phyloP scores from a whole-genome alignment of 2,113 vertebrate species.

The Corydoras maculifer region DNA sequence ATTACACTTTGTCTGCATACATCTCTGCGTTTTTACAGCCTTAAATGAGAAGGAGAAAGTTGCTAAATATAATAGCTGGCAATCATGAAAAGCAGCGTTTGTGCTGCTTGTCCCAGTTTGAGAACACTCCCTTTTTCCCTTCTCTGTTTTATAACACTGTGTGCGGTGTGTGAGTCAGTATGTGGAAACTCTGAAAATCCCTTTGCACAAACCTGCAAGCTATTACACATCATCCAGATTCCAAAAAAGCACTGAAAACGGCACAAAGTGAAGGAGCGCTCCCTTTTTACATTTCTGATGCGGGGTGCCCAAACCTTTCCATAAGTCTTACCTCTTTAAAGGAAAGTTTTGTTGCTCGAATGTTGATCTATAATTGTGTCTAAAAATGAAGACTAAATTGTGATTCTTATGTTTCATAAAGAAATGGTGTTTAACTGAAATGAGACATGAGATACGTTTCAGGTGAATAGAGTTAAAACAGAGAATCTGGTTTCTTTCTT shows the following conservation, averaged over 20 bases:
- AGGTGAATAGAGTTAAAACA: too few species aligned
- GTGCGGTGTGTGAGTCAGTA: conserved; percentile 42
- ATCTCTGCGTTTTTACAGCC: too few species aligned
- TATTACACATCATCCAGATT: conserved; percentile 58
- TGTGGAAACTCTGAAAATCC: conserved; percentile 71
- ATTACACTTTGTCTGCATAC: too few species aligned
- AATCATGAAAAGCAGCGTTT: not conserved
- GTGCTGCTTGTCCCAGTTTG: not conserved
- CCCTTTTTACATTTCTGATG: conserved; percentile 7
- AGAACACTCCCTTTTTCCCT: conserved; percentile 8
- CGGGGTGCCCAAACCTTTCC: too few species aligned
- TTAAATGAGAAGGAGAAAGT: not conserved
- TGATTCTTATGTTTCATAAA: too few species aligned
- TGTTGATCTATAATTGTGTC: too few species aligned
- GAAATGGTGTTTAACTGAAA: too few species aligned
- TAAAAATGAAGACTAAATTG: too few species aligned
- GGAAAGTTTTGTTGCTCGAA: too few species aligned
- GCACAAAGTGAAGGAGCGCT: conserved; percentile 33
- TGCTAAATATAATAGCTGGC: not conserved
- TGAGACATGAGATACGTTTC: too few species aligned
- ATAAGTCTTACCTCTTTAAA: too few species aligned
- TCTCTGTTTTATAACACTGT: not conserved
- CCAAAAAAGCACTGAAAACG: conserved; percentile 42
- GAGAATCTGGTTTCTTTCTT: too few species aligned
- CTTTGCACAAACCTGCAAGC: conserved; percentile 60